Evolutionary conservation across 1,140 invertebrate species (phyloP), one percentile per base, ranked within the genome.

Genomic region (Trachymyrmex cornetzi): DNA sequence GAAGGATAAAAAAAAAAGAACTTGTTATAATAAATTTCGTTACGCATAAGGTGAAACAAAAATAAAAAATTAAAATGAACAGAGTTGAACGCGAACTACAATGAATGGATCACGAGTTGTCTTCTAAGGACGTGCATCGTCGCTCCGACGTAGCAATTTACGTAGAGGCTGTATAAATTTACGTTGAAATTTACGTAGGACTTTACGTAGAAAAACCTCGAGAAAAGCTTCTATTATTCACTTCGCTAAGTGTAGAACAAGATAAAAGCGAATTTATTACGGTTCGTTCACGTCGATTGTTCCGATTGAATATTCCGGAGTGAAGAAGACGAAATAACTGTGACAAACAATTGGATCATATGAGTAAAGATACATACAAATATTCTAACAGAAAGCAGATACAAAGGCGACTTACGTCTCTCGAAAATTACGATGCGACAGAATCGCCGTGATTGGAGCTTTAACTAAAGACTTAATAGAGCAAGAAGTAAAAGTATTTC

Each of bases 401-500:
- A 5, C 14, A 19, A n/a, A 44, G 53, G 4, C 55, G 14, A 38
- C 57, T 59, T 38, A n/a, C 30, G 64, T 75, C n/a, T 57, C 7
- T 34, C 19, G 30, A 27, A 44, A 38, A 19, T 24, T 0, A 14
- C 4, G 24, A 16, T 9, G n/a, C 12, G 16, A 75, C 61, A 30
- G 7, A 48, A 12, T 69, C 12, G 9, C 19, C 5, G 16, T 11
- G 61, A 55, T n/a, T 34, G n/a, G 5, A 55, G 63, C n/a, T 44
- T 38, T 55, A 24, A 71, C 27, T 44, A 16, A 27, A 30, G 50
- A 85, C 53, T 87, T 88, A 88, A 88, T 89, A 89, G 72, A 77
- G 88, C 88, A 85, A 89, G 66, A 89, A 89, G 80, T 88, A 89
- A 89, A 66, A 89, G 79, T 82, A 64, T 64, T 34, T 57, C 61